Percentiles rank a stretch among this genome's conserved stretches.
Conservation (phyloP, 2,797 vertebrate species). For the Tarsius wallacei region DNA sequence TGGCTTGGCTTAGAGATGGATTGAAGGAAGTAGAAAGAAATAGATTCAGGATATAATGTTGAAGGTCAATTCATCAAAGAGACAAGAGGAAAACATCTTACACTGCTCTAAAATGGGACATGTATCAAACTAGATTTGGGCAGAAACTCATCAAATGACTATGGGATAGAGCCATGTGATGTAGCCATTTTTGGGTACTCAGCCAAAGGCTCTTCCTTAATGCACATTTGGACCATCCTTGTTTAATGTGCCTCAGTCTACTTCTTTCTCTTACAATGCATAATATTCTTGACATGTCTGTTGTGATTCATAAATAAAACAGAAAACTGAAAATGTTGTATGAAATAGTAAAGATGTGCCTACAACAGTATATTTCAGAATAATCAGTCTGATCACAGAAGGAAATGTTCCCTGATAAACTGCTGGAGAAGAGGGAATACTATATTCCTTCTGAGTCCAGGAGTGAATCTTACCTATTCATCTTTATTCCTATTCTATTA, state of each 20-base stretch:
- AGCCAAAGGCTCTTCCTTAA: neutral
- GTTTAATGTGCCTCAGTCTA: neutral
- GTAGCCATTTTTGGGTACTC: neutral
- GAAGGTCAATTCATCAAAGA: neutral
- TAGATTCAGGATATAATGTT: neutral
- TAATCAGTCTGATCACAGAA: neutral
- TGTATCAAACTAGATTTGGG: neutral
- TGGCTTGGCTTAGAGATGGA: neutral
- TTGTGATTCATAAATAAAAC: neutral
- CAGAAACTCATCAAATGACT: neutral
- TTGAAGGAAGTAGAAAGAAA: neutral
- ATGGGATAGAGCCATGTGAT: neutral
- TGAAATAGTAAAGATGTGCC: neutral
- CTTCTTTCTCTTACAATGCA: neutral
- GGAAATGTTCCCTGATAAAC: neutral
- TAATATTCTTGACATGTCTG: neutral
- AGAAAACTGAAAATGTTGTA: neutral
- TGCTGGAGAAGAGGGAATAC: neutral
- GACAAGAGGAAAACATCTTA: neutral
- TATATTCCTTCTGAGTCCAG: neutral
- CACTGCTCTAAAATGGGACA: neutral
- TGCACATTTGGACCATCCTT: neutral
- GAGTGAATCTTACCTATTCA: neutral
- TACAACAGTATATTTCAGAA: neutral
- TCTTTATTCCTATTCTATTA: neutral